Evolutionary conservation across 2,113 vertebrate species (phyloP).

Genomic region (Oenanthe melanoleuca): DNA sequence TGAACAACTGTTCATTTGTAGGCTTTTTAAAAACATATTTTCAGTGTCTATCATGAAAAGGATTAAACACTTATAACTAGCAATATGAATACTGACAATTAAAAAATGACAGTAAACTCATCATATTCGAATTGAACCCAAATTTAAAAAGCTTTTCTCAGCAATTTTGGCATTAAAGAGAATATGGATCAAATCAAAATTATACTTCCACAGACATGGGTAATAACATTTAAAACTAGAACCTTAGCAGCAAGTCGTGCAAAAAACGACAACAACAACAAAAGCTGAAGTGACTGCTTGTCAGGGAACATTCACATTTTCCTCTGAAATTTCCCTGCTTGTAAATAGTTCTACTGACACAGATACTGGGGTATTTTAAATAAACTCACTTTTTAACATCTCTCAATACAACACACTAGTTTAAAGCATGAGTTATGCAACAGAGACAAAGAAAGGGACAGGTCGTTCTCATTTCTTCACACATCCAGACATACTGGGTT

Average conservation of each 20-base stretch:
- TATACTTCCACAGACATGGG: conserved; percentile 4
- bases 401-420: conserved; percentile 26
- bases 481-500: background rate
- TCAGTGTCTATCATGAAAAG: conserved; percentile 49
- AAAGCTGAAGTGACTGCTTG: conserved; percentile 61
- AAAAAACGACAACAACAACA: conserved; percentile 7
- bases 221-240: conserved; percentile 67
- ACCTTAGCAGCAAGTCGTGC: conserved; percentile 28
- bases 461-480: background rate
- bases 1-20: background rate
- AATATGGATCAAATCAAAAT: conserved; percentile 65
- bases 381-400: conserved; percentile 13
- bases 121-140: conserved; percentile 64
- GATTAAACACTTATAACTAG: conserved; percentile 1
- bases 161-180: conserved; percentile 60
- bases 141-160: conserved; percentile 51
- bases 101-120: conserved; percentile 63
- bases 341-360: conserved; percentile 42
- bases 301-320: conserved; percentile 49
- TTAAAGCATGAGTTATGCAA: conserved; percentile 41
- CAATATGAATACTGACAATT: conserved; percentile 54
- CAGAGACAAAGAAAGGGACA: conserved; percentile 27
- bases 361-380: conserved; percentile 55
- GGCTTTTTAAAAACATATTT: background rate
- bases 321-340: conserved; percentile 25